These are phyloP conservation scores for Epinotia demarniana DNA, from an alignment of 2,888 invertebrate genomes.

Conservation along the genomic window DNA sequence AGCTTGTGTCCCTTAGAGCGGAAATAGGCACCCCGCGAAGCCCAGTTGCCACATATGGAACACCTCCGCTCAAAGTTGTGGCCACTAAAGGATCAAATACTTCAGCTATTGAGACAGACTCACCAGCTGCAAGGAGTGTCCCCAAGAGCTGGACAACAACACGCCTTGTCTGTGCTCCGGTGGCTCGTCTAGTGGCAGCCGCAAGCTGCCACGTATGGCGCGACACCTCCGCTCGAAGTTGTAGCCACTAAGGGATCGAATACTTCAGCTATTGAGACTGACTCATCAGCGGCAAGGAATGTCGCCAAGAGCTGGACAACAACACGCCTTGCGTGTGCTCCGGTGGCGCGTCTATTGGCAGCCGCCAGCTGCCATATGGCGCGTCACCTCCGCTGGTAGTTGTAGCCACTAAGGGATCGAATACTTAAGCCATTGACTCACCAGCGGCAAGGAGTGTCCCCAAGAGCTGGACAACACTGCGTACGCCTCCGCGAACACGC, in stretches of 20 bases:
- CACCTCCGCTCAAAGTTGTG: too few relatives aligned
- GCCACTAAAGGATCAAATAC: too few relatives aligned
- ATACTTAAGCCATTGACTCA: slow-evolving; percentile 50
- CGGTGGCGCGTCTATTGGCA: slow-evolving; percentile 57
- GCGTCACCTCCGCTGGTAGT: too few relatives aligned
- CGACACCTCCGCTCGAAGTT: too few relatives aligned
- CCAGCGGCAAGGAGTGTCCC: slow-evolving; percentile 77
- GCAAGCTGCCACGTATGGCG: slow-evolving; percentile 56
- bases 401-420: too few relatives aligned
- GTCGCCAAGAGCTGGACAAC: slow-evolving; percentile 74
- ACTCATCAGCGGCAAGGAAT: slow-evolving; percentile 75
- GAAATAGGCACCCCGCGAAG: too few relatives aligned
- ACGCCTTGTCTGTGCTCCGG: slow-evolving; percentile 54
- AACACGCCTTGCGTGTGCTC: slow-evolving; percentile 56
- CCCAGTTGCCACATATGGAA: too few relatives aligned
- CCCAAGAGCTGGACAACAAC: slow-evolving; percentile 70
- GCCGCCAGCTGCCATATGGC: slow-evolving; percentile 55
- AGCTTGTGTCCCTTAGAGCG: too few relatives aligned
- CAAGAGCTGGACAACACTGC: slow-evolving; percentile 68
- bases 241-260: too few relatives aligned
- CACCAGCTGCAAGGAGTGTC: slow-evolving; percentile 77
- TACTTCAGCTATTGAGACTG: too few relatives aligned
- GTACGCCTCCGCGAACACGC: slow-evolving; percentile 59
- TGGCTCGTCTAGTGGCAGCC: slow-evolving; percentile 55
- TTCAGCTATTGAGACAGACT: slow-evolving; percentile 44